Base-by-base conservation (phyloP, 2,797 vertebrate species). In the Protosalanx chinensis region DNA sequence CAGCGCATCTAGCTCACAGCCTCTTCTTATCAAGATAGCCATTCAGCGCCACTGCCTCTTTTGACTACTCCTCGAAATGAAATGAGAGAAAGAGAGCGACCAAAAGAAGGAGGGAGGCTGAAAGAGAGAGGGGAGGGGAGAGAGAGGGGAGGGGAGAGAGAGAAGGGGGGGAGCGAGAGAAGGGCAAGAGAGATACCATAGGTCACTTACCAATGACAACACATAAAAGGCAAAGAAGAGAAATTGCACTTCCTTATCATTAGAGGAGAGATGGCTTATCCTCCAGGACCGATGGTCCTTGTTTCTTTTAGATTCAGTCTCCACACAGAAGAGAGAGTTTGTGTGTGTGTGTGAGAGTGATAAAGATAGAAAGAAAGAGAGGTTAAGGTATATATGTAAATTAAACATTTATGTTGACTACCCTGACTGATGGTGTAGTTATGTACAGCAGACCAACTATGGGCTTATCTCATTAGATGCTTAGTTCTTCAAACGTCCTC, bases 1-100 rank as follows among this genome's bases (percentile, higher is more conserved):
- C 57, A 59, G 74, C 49, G 77, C 73, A 70, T 70, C 70, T 75
- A 72, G 74, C 81, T 76, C 70, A 64, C 70, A 72, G 74, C 74
- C 76, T 66, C 65, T 58, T 75, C 80, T 84, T 81, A 85, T 85
- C 85, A 80, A 80, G 79, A 82, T 78, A 71, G 75, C 64, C 71
- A 78, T 75, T 79, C 72, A 73, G 68, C 63, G 58, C 69, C 70
- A 49, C 61, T 58, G n/a, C 46, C 37, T 61, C 63, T 72, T 77
- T 75, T 68, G 49, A 70, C 62, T 46, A 10, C 66, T 60, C n/a
- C 64, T 59, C 72, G 59, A 72, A 72, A 64, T 64, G 49, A 64
- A 70, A 59, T 35, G 75, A 78, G 74, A 73, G 75, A 70, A 82
- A 51, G 16, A 33, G 70, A 67, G 61, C 5, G 51, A 56, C 15